These are phyloP conservation scores for Lonchura striata DNA, from an alignment of 2,113 vertebrate species.

Conservation along the genomic window DNA sequence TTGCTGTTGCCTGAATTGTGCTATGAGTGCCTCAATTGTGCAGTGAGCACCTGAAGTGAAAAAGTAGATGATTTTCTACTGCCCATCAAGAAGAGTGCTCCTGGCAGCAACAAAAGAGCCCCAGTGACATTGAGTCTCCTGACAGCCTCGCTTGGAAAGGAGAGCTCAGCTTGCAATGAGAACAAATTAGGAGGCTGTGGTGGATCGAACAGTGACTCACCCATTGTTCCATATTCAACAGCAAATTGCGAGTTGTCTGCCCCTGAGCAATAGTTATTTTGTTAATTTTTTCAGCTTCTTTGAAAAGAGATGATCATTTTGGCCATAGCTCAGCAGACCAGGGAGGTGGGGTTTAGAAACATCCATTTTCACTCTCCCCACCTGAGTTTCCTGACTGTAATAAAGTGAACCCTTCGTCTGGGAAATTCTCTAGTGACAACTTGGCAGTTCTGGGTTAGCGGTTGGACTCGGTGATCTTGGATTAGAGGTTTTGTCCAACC, in stretches of 20 bases:
- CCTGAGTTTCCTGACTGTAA: not conserved
- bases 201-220: not conserved
- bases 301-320: not conserved
- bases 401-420: not conserved
- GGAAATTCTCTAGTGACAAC: not conserved
- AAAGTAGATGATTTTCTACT: not conserved
- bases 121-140: not conserved
- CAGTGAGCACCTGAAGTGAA: not conserved
- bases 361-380: not conserved
- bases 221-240: not conserved
- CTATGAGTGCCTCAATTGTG: not conserved
- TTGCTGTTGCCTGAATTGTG: not conserved
- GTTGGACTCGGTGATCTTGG: not conserved
- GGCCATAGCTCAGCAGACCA: not conserved
- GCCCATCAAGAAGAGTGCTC: not conserved
- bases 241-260: not conserved
- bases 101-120: not conserved
- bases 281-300: not conserved
- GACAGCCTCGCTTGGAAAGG: not conserved
- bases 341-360: not conserved
- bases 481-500: not conserved
- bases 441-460: not conserved
- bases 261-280: not conserved
- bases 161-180: not conserved
- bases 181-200: not conserved